phyloP scores from a whole-genome alignment of 2,888 invertebrate genomes.

The Hirtodrosophila cameraria region DNA sequence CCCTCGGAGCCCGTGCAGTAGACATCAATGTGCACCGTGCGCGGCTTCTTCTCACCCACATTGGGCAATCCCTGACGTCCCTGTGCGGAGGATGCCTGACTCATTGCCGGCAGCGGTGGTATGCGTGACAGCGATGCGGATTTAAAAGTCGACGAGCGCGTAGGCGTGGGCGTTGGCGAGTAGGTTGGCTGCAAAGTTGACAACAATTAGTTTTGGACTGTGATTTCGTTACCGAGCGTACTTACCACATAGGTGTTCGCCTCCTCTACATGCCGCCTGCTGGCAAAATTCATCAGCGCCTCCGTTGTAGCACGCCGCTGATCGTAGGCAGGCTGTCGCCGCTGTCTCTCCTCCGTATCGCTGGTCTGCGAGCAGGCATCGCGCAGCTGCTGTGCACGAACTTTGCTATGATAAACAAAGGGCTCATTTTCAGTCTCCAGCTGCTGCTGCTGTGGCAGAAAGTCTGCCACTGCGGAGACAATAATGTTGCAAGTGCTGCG shows the following conservation, averaged over 20 bases:
- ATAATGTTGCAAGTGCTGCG: slow-evolving; percentile 89
- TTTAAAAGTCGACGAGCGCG: slow-evolving; percentile 78
- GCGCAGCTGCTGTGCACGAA: slow-evolving; percentile 82
- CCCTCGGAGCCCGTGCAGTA: slow-evolving; percentile 89
- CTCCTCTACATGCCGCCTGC: slow-evolving; percentile 78
- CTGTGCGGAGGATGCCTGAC: slow-evolving; percentile 1
- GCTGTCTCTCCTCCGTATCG: slow-evolving; percentile 82
- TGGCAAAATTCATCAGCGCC: slow-evolving; percentile 64
- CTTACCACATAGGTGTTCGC: slow-evolving; percentile 83
- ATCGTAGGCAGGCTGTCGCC: slow-evolving; percentile 73
- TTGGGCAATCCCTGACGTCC: slow-evolving; percentile 40
- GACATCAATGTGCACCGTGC: slow-evolving; percentile 90
- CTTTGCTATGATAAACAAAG: slow-evolving; percentile 82
- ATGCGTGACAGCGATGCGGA: slow-evolving; percentile 81
- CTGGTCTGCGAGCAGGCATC: slow-evolving; percentile 84
- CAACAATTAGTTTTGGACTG: not conserved
- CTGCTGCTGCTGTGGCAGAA: slow-evolving; percentile 59
- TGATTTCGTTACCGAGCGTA: not conserved
- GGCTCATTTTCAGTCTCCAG: slow-evolving; percentile 68
- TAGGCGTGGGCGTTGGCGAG: slow-evolving; percentile 50
- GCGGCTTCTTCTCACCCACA: slow-evolving; percentile 83
- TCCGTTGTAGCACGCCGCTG: slow-evolving; percentile 80
- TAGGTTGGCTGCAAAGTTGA: slow-evolving; percentile 60
- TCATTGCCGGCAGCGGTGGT: slow-evolving; percentile 60
- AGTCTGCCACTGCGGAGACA: slow-evolving; percentile 85